Evolutionary conservation across 2,113 vertebrate species (phyloP).

Genomic region (Uria lomvia): DNA sequence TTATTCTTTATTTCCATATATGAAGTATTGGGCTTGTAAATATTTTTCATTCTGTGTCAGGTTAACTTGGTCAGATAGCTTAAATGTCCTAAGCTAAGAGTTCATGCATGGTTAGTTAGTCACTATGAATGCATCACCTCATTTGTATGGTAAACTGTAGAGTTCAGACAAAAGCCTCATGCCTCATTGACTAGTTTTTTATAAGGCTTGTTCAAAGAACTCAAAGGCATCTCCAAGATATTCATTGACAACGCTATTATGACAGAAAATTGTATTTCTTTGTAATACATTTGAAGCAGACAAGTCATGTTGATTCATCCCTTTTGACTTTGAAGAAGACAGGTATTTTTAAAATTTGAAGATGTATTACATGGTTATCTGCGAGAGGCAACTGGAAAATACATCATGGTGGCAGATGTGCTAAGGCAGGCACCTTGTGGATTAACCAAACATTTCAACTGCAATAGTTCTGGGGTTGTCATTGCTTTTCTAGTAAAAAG

Average conservation of each 20-base stretch:
- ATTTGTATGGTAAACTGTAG: neutral
- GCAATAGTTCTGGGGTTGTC: neutral
- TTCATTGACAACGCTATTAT: neutral
- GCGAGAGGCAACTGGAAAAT: neutral
- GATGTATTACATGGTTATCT: neutral
- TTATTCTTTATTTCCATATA: neutral
- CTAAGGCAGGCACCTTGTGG: neutral
- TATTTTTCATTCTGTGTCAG: neutral
- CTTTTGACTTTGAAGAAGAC: neutral
- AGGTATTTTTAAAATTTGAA: neutral
- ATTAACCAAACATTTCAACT: conserved; percentile 24
- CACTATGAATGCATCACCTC: neutral
- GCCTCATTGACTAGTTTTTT: neutral
- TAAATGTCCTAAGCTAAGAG: neutral
- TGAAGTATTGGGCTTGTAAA: neutral
- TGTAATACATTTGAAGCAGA: neutral
- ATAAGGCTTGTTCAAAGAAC: neutral
- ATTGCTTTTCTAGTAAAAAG: conserved; percentile 1
- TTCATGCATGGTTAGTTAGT: neutral
- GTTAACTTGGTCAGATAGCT: neutral
- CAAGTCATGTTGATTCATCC: neutral
- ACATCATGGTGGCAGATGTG: neutral
- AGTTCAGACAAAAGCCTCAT: neutral
- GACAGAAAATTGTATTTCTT: neutral
- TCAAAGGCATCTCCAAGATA: neutral